phyloP scores from a whole-genome alignment of 2,113 vertebrate genomes.

The Orientallactaga bullata region DNA sequence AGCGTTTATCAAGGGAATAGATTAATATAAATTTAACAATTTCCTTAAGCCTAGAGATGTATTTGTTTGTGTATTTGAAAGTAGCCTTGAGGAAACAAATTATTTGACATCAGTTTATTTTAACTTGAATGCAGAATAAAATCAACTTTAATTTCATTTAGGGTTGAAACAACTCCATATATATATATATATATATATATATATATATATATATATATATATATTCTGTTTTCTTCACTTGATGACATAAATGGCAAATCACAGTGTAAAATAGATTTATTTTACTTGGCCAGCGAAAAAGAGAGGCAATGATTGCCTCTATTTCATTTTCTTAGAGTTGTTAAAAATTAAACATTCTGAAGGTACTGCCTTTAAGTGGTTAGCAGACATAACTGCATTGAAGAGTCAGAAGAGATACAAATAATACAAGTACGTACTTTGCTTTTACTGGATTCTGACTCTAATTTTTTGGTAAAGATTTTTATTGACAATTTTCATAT shows the following conservation, averaged over 20 bases:
- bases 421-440: neutral
- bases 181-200: too few species aligned
- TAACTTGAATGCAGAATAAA: conserved; percentile 1
- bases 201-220: too few species aligned
- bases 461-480: too few species aligned
- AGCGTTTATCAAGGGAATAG: neutral
- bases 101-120: neutral
- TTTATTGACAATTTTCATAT: too few species aligned
- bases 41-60: neutral
- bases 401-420: conserved; percentile 21
- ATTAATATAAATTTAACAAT: neutral
- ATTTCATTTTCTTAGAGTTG: conserved; percentile 4
- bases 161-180: neutral
- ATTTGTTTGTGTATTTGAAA: neutral
- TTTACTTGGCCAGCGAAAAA: neutral
- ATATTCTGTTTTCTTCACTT: too few species aligned
- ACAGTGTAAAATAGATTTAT: neutral
- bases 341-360: conserved; percentile 35
- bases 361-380: neutral
- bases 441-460: neutral
- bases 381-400: neutral
- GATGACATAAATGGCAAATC: neutral
- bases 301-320: neutral
- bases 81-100: neutral
- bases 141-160: conserved; percentile 38